A percentile compares a stretch with the other conserved stretches of the same genome.
Evolutionary conservation across 2,113 vertebrate genomes (phyloP).

Genomic region (Chloropsis cyanopogon): DNA sequence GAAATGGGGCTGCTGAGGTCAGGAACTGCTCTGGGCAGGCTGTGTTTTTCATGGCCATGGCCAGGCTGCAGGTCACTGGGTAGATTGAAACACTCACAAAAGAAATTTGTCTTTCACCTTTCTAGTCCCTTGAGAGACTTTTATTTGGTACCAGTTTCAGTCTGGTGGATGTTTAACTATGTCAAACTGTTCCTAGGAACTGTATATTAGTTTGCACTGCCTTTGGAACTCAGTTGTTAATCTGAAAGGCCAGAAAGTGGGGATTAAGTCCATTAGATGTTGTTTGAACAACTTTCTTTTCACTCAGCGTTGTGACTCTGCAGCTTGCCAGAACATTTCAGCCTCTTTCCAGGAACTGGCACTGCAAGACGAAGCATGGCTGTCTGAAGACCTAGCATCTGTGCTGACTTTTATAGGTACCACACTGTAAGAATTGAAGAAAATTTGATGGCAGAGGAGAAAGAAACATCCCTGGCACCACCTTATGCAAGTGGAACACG

Average conservation of each 20-base stretch:
- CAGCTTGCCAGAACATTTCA: conserved; percentile 35
- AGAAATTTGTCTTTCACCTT: conserved; percentile 7
- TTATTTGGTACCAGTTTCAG: neutral
- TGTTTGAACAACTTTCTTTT: conserved; percentile 60
- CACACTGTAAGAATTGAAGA: neutral
- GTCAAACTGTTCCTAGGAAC: conserved; percentile 15
- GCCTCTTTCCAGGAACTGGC: conserved; percentile 58
- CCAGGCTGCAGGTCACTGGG: neutral
- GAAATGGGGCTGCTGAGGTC: neutral
- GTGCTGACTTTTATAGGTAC: conserved; percentile 5
- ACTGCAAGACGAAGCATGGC: neutral
- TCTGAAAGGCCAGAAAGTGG: conserved; percentile 50
- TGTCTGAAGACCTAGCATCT: conserved; percentile 5
- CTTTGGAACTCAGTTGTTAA: conserved; percentile 10
- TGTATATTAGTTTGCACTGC: conserved; percentile 30
- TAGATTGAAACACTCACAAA: neutral
- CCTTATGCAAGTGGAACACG: neutral
- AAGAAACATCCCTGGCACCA: neutral
- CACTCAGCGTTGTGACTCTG: neutral
- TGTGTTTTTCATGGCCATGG: neutral
- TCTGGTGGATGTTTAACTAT: conserved; percentile 18
- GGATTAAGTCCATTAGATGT: conserved; percentile 50
- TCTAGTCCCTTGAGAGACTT: neutral
- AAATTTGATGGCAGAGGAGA: neutral
- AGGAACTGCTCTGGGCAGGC: neutral